Conservation (phyloP, 2,113 vertebrate species). For the Pomatorhinus ruficollis region DNA sequence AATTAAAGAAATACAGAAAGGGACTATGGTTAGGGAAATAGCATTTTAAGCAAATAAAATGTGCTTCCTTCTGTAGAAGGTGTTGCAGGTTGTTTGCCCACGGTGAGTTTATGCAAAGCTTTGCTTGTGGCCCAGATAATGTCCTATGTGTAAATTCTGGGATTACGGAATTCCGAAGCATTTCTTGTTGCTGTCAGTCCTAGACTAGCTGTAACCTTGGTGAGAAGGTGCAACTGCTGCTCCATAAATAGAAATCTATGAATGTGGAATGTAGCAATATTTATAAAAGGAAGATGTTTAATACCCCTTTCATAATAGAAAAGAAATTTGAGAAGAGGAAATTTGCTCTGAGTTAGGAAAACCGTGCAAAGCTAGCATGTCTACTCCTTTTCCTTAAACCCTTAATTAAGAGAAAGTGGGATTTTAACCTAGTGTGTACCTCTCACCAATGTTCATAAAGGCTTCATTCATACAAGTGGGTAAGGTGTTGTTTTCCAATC, state of each 20-base stretch:
- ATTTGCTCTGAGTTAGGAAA: neutral
- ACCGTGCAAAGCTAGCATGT: rapidly evolving
- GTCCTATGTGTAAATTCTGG: neutral
- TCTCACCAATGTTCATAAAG: neutral
- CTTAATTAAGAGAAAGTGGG: neutral
- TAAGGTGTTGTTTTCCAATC: slow-evolving; percentile 72
- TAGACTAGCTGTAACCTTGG: neutral
- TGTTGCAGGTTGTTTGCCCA: rapidly evolving
- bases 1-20: neutral
- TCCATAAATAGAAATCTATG: neutral
- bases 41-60: neutral
- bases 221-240: neutral
- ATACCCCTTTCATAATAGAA: neutral
- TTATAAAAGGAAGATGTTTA: neutral
- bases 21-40: neutral
- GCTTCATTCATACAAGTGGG: neutral
- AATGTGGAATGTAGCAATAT: neutral
- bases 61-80: neutral
- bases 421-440: neutral
- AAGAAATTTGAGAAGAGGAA: neutral
- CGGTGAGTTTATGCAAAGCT: neutral
- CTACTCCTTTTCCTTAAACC: neutral
- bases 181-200: neutral
- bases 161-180: neutral
- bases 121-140: neutral